Base-by-base conservation (phyloP, 2,888 invertebrate genomes). In the Tenodera sinensis region DNA sequence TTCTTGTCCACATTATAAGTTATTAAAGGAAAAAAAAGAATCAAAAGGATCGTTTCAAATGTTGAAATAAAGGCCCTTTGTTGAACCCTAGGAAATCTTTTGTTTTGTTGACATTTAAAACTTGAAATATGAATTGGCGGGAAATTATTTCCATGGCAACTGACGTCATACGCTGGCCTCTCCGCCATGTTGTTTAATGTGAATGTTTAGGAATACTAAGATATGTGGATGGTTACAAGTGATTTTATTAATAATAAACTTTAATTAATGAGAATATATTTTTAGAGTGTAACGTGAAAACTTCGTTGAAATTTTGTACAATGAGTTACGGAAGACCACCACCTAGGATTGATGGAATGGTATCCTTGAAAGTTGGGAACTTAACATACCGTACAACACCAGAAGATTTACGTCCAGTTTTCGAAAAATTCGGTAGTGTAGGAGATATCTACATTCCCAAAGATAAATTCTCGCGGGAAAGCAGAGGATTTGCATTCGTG, bases 401-500 rank as follows among this genome's bases (percentile, higher is more conserved):
- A 89, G 99, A 99, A 93, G 99, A 99, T 95, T 94, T 99, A 92
- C 96, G 98, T 92, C 95, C 98, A 91, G 98, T 98, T 89, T 98
- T 98, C 93, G 98, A 98, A 93, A 96, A 98, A 93, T 99, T 99
- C 94, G 99, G 99, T 86, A 99, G 99, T 93, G 99, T 99, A 90
- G 99, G 99, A 88, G 99, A 99, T 94, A 98, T 99, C 93, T 99
- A 99, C 94, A 99, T 99, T 93, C 99, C 99, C 28, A 95, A 98
- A 92, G 99, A 99, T 93, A 96, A 99, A 90, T 96, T 95, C 93
- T 98, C 98, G n/a, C 95, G 98, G 91, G 99, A 99, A 94, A 99
- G 98, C 93, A 95, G 99, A 92, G 99, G 99, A 89, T 99, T 99
- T 93, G 99, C 99, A 47, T 99, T 99, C 93, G 99, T 99, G 91